Conservation (phyloP, 2,888 invertebrate genomes). For the Resseliella maxima region DNA sequence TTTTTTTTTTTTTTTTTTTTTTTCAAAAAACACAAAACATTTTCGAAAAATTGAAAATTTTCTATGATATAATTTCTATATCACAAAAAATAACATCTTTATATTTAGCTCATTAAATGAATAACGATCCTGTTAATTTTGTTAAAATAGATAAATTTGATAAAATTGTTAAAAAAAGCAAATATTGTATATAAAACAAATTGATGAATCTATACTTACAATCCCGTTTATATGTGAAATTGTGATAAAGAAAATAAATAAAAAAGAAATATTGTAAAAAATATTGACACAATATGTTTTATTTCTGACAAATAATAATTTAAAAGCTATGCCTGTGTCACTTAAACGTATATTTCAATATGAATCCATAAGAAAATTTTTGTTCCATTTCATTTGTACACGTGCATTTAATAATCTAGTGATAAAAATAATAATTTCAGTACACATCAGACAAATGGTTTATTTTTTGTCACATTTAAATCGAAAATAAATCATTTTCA, state of each 20-base stretch:
- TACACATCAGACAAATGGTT: not conserved
- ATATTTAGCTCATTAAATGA: not conserved
- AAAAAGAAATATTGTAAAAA: not conserved
- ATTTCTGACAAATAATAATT: not conserved
- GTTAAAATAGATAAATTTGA: not conserved
- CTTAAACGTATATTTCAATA: too few relatives aligned
- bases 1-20: too few relatives aligned
- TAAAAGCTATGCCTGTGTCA: too few relatives aligned
- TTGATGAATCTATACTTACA: not conserved
- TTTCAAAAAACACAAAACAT: too few relatives aligned
- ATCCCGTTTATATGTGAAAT: conserved; percentile 46
- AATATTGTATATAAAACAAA: not conserved
- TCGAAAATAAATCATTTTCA: not conserved
- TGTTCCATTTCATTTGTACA: too few relatives aligned
- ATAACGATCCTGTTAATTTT: not conserved
- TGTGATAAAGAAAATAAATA: conserved; percentile 33
- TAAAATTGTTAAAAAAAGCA: not conserved
- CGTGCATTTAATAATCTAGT: not conserved
- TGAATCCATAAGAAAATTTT: too few relatives aligned
- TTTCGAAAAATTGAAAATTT: too few relatives aligned
- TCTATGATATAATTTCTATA: too few relatives aligned
- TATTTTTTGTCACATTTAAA: not conserved
- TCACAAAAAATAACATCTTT: too few relatives aligned
- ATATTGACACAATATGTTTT: not conserved
- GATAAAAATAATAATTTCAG: not conserved